Evolutionary conservation across 2,888 invertebrate species (phyloP).

Genomic region (Mantis religiosa): DNA sequence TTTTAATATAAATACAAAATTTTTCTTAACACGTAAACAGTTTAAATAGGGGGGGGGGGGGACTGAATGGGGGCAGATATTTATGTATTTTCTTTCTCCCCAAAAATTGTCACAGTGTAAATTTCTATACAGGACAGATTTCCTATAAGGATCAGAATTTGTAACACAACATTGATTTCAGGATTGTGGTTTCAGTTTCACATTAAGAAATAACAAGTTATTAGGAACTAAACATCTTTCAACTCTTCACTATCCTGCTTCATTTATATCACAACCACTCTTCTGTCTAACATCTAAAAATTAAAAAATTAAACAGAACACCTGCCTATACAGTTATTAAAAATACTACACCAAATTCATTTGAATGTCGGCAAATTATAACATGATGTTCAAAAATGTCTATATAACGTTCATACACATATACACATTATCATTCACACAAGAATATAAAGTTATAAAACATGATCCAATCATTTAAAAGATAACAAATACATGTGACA

Average conservation of each 20-base stretch:
- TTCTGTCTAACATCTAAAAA: background rate
- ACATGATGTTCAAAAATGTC: background rate
- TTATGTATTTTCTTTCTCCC: too few species aligned
- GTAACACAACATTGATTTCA: background rate
- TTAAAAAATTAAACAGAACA: background rate
- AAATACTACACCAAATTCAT: conserved; percentile 1
- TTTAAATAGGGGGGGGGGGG: too few species aligned
- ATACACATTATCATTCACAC: background rate
- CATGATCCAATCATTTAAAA: background rate
- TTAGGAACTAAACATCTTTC: background rate
- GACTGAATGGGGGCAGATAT: too few species aligned
- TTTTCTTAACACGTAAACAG: too few species aligned
- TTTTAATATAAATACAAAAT: too few species aligned
- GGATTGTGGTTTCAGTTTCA: background rate
- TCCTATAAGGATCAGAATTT: background rate
- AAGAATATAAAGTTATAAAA: background rate
- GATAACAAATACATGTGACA: background rate
- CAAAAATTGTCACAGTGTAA: too few species aligned
- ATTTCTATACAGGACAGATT: too few species aligned
- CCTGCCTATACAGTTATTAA: background rate
- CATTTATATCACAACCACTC: background rate
- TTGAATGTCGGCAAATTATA: background rate
- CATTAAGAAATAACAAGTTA: background rate
- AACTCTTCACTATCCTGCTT: background rate
- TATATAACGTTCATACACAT: background rate